phyloP scores from a whole-genome alignment of 2,797 vertebrate species.

The Hapalemur alaotrensis region DNA sequence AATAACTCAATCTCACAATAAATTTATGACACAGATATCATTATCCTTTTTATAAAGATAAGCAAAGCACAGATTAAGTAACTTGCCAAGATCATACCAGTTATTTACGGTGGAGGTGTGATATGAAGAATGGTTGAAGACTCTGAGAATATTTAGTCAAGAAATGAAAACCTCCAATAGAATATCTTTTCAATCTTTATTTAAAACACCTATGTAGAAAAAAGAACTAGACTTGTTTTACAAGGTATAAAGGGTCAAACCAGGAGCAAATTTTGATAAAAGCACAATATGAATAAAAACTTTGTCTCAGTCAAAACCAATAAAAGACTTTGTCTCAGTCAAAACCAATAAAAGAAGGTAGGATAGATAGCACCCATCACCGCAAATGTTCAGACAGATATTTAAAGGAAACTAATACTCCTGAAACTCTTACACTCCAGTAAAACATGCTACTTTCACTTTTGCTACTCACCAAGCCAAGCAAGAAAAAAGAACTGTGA shows the following conservation, averaged over 20 bases:
- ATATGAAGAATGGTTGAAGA: background rate
- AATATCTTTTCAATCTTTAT: background rate
- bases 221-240: background rate
- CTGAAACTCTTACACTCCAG: background rate
- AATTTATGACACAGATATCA: background rate
- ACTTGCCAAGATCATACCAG: background rate
- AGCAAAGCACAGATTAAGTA: background rate
- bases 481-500: background rate
- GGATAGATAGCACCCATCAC: background rate
- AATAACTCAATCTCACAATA: background rate
- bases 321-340: background rate
- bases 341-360: background rate
- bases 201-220: background rate
- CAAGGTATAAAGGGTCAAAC: background rate
- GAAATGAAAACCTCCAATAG: background rate
- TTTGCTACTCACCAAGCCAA: background rate
- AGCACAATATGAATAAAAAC: background rate
- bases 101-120: background rate
- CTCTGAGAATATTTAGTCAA: background rate
- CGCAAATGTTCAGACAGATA: background rate
- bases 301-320: background rate
- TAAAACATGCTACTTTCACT: background rate
- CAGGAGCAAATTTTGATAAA: background rate
- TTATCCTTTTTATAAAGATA: slow-evolving; percentile 18
- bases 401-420: slow-evolving; percentile 1